phyloP scores from a whole-genome alignment of 1,140 invertebrate species.

The Phymastichus coffea region DNA sequence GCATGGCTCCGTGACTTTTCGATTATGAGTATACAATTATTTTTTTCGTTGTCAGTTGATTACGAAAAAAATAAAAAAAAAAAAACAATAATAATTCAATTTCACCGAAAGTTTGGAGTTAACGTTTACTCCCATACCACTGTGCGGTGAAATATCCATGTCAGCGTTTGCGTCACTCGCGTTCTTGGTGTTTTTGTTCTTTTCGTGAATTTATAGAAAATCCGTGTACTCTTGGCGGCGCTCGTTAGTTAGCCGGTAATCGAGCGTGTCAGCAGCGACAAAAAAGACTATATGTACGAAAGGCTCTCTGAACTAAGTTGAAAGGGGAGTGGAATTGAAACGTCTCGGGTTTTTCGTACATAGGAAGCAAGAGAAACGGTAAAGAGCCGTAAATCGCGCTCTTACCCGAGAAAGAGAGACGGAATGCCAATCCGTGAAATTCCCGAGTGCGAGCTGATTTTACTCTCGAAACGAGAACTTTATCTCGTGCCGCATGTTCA shows the following conservation, averaged over 20 bases:
- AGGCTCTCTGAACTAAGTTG: neutral
- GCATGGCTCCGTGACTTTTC: conserved; percentile 8
- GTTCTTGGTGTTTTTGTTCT: neutral
- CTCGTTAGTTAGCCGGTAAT: conserved; percentile 25
- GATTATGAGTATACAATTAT: conserved; percentile 1
- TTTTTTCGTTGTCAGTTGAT: neutral
- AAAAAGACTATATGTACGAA: neutral
- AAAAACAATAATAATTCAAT: too few relatives aligned
- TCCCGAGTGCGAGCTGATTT: too few relatives aligned
- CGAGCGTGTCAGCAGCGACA: neutral
- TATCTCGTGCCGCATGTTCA: too few relatives aligned
- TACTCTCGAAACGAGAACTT: too few relatives aligned
- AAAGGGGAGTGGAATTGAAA: conserved; percentile 3
- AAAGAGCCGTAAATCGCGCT: conserved; percentile 12
- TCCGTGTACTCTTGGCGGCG: neutral
- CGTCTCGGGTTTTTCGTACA: conserved; percentile 22
- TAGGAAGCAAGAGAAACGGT: neutral
- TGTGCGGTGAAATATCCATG: conserved; percentile 11
- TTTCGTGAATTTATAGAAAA: conserved; percentile 20
- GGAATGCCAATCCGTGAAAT: conserved; percentile 43
- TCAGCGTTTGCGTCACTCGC: neutral
- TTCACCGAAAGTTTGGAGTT: too few relatives aligned
- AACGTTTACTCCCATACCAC: too few relatives aligned
- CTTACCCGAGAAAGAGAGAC: too few relatives aligned
- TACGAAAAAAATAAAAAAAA: too few relatives aligned